Conservation (phyloP, 2,113 vertebrate genomes). For the Asarcornis scutulata region DNA sequence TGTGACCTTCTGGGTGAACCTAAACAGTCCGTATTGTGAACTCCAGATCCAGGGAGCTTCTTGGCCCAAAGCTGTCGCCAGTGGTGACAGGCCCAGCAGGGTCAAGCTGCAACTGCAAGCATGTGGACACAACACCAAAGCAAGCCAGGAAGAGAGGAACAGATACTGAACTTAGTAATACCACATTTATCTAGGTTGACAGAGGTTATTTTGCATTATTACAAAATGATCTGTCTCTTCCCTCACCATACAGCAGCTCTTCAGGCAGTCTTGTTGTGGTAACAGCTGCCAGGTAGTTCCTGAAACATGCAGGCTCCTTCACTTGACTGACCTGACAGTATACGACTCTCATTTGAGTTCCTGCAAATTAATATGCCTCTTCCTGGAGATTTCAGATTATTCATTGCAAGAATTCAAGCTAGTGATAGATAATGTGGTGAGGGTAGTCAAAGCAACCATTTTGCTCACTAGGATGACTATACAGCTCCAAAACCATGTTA, state of each 20-base stretch:
- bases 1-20: neutral
- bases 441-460: neutral
- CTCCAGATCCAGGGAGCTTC: neutral
- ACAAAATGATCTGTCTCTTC: neutral
- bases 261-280: neutral
- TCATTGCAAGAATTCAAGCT: neutral
- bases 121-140: neutral
- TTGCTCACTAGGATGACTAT: neutral
- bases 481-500: neutral
- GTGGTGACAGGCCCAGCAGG: neutral
- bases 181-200: neutral
- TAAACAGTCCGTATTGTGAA: neutral
- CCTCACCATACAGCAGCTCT: neutral
- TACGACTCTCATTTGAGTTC: fast-evolving
- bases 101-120: neutral
- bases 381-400: neutral
- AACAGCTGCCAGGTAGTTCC: neutral
- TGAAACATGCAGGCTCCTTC: neutral
- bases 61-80: neutral
- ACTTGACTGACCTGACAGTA: fast-evolving
- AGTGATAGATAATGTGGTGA: neutral
- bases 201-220: neutral
- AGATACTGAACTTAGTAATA: neutral
- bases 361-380: neutral
- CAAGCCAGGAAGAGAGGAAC: neutral